Percentiles rank a stretch among this genome's conserved stretches.
phyloP scores from a whole-genome alignment of 2,888 invertebrate species.

The Oscheius sp. region DNA sequence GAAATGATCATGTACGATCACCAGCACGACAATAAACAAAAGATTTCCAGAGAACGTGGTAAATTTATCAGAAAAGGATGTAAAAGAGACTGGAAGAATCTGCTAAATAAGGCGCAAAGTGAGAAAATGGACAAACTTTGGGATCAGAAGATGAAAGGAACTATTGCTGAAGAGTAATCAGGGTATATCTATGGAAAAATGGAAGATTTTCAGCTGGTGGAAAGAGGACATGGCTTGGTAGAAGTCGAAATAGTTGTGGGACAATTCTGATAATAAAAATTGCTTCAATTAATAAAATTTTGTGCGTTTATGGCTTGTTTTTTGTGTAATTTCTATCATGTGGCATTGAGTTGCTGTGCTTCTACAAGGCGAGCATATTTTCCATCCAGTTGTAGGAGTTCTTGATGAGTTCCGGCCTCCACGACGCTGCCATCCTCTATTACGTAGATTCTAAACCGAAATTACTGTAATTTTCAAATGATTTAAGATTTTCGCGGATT shows the following conservation, averaged over 20 bases:
- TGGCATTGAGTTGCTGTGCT: conserved; percentile 17
- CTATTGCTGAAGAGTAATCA: not conserved
- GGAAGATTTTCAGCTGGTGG: conserved; percentile 4
- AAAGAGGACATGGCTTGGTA: conserved; percentile 5
- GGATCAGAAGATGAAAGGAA: not conserved
- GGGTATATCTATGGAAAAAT: not conserved
- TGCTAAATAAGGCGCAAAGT: not conserved
- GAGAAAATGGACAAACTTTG: not conserved
- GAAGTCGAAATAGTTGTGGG: too few species aligned
- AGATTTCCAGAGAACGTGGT: not conserved
- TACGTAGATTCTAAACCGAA: conserved; percentile 48
- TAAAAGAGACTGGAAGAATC: not conserved
- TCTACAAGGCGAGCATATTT: conserved; percentile 49
- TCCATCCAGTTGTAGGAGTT: conserved; percentile 52
- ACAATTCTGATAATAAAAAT: too few species aligned
- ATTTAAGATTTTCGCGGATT: too few species aligned
- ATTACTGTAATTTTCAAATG: not conserved
- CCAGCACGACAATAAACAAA: not conserved
- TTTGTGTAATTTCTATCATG: too few species aligned
- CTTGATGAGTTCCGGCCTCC: conserved; percentile 55
- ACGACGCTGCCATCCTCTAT: conserved; percentile 45
- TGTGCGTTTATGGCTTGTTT: too few species aligned
- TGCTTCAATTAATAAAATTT: too few species aligned
- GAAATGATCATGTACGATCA: not conserved
- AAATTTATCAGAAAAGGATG: not conserved